Conservation (phyloP, 2,797 vertebrate species). For the Micrastur ruficollis region DNA sequence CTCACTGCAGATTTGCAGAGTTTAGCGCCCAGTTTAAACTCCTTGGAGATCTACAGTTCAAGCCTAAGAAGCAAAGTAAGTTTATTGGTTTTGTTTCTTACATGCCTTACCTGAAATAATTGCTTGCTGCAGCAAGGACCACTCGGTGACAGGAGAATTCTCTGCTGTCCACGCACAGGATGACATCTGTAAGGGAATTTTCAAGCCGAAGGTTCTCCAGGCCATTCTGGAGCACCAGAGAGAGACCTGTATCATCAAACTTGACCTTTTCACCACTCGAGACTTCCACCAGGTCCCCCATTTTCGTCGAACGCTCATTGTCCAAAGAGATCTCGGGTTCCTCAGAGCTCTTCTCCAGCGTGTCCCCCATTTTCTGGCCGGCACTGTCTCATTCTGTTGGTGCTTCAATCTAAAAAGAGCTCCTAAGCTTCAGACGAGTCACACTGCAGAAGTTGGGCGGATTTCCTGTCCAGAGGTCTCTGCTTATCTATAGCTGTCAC, state of each 20-base stretch:
- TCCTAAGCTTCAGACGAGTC: slow-evolving; percentile 69
- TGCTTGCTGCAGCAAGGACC: slow-evolving; percentile 92
- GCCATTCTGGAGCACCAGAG: slow-evolving; percentile 80
- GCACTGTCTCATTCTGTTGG: slow-evolving; percentile 63
- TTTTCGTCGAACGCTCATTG: slow-evolving; percentile 59
- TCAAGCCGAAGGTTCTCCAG: slow-evolving; percentile 83
- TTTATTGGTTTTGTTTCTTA: neutral
- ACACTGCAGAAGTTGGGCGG: slow-evolving; percentile 76
- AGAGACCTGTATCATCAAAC: slow-evolving; percentile 82
- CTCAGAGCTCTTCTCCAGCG: slow-evolving; percentile 77
- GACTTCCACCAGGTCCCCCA: slow-evolving; percentile 76
- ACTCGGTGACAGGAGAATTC: slow-evolving; percentile 91
- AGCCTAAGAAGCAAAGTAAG: neutral
- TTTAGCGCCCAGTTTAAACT: neutral
- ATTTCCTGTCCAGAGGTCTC: slow-evolving; percentile 82
- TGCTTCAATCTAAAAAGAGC: slow-evolving; percentile 61
- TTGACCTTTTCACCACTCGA: slow-evolving; percentile 76
- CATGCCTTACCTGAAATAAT: slow-evolving; percentile 91
- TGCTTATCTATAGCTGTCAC: slow-evolving; percentile 83
- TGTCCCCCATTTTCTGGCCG: slow-evolving; percentile 74
- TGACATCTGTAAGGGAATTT: slow-evolving; percentile 88
- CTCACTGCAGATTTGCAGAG: neutral
- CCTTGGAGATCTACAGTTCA: neutral
- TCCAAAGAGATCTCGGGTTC: slow-evolving; percentile 43
- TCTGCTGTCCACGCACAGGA: slow-evolving; percentile 83